Conservation (phyloP, 1,140 invertebrate species). For the Kradibia gibbosae region DNA sequence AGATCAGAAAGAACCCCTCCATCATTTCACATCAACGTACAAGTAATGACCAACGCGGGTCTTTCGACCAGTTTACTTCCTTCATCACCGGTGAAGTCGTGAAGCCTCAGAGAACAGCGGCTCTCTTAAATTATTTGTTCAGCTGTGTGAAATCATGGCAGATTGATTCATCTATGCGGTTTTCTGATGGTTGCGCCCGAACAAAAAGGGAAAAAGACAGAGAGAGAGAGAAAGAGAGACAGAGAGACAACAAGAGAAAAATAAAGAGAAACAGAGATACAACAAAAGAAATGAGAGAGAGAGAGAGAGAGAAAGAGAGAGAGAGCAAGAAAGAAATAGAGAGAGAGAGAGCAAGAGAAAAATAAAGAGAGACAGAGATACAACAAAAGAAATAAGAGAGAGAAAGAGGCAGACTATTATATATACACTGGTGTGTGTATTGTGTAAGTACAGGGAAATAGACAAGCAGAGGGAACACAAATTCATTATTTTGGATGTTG, state of each 20-base stretch:
- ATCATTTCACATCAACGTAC: not conserved
- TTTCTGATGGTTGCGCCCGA: slow-evolving; percentile 33
- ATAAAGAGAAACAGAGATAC: not conserved
- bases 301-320: not conserved
- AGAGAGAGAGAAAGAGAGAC: not conserved
- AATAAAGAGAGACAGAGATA: no score
- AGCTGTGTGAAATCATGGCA: slow-evolving; percentile 25
- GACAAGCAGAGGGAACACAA: no score
- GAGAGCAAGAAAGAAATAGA: no score
- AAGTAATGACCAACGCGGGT: not conserved
- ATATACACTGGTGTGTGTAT: no score
- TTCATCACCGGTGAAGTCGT: not conserved
- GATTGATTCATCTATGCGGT: slow-evolving; percentile 34
- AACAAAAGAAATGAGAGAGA: no score
- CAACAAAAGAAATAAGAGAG: no score
- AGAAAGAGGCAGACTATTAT: no score
- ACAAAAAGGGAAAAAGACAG: not conserved
- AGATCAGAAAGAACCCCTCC: not conserved
- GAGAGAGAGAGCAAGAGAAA: no score
- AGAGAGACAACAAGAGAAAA: not conserved
- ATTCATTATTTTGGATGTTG: no score
- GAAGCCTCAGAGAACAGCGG: slow-evolving; percentile 19
- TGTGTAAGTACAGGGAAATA: no score
- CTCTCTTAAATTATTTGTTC: slow-evolving; percentile 32
- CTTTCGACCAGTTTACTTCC: not conserved